Evolutionary conservation across 2,113 vertebrate species (phyloP).

Genomic region (Muscicapa adusta): DNA sequence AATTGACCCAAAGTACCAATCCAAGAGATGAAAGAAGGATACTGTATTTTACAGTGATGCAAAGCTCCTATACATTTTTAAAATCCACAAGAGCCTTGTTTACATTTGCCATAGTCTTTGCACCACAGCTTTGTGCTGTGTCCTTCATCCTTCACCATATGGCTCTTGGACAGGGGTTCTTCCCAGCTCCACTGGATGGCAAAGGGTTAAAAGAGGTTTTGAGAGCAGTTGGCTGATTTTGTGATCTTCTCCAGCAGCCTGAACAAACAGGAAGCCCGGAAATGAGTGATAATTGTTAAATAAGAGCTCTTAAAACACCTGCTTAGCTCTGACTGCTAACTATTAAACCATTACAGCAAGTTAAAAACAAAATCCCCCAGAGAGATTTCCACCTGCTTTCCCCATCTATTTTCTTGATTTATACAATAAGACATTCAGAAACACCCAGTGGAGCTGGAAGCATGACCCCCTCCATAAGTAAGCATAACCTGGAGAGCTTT

Average conservation of each 20-base stretch:
- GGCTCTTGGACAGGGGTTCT: neutral
- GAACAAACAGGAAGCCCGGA: slow-evolving; percentile 71
- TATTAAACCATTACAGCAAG: slow-evolving; percentile 55
- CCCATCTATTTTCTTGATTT: slow-evolving; percentile 34
- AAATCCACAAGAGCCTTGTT: neutral
- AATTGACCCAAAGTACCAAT: neutral
- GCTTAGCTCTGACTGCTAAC: slow-evolving; percentile 65
- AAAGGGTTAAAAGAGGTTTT: slow-evolving; percentile 42
- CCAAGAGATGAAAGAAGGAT: neutral
- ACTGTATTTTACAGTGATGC: neutral
- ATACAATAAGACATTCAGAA: neutral
- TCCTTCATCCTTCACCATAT: neutral
- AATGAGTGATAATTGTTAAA: slow-evolving; percentile 73
- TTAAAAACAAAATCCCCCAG: slow-evolving; percentile 54
- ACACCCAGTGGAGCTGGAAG: neutral
- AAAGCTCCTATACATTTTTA: neutral
- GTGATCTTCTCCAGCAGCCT: slow-evolving; percentile 41
- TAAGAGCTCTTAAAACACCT: slow-evolving; percentile 69
- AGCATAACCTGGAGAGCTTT: neutral
- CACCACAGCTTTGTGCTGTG: neutral
- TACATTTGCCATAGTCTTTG: neutral
- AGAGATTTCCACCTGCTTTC: slow-evolving; percentile 37
- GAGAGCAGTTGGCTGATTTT: slow-evolving; percentile 7
- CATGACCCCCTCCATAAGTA: neutral
- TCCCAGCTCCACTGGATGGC: neutral